A percentile compares a stretch with the other conserved stretches of the same genome.
phyloP scores from a whole-genome alignment of 53 echinoderm and acorn worm genomes.

The Echinarachnius parma region DNA sequence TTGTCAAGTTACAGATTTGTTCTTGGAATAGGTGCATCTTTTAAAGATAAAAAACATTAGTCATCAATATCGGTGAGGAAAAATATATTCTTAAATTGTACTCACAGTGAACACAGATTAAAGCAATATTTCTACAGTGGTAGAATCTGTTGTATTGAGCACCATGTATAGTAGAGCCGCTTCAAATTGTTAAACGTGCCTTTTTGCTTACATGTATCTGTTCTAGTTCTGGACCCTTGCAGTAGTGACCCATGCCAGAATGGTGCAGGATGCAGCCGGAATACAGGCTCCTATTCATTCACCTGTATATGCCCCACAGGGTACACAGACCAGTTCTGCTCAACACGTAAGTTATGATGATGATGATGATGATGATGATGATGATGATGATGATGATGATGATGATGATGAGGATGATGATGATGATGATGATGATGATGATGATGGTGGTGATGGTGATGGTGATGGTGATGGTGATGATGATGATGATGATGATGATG shows the following conservation, averaged over 20 bases:
- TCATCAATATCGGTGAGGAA: no score
- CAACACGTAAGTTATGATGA: slow-evolving; percentile 55
- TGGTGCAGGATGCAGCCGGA: slow-evolving; percentile 48
- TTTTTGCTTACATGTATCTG: not conserved
- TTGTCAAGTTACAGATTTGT: no score
- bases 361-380: not conserved
- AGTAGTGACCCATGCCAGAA: slow-evolving; percentile 68
- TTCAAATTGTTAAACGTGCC: not conserved
- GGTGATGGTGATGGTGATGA: no score
- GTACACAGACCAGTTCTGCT: slow-evolving; percentile 58
- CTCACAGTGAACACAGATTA: no score
- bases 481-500: no score
- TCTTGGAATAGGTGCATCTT: no score
- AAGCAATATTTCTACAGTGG: no score
- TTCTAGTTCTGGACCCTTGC: slow-evolving; percentile 54
- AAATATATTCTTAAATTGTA: no score
- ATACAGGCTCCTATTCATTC: slow-evolving; percentile 58
- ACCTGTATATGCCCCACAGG: slow-evolving; percentile 56
- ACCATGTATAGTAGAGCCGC: not conserved
- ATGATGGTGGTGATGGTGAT: not conserved
- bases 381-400: not conserved
- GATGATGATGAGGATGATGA: not conserved
- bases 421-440: not conserved
- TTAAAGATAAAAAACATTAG: no score
- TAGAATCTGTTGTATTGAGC: no score